Base-by-base conservation (phyloP, 92 coral and sea anemone species). In the Metridium senile region DNA sequence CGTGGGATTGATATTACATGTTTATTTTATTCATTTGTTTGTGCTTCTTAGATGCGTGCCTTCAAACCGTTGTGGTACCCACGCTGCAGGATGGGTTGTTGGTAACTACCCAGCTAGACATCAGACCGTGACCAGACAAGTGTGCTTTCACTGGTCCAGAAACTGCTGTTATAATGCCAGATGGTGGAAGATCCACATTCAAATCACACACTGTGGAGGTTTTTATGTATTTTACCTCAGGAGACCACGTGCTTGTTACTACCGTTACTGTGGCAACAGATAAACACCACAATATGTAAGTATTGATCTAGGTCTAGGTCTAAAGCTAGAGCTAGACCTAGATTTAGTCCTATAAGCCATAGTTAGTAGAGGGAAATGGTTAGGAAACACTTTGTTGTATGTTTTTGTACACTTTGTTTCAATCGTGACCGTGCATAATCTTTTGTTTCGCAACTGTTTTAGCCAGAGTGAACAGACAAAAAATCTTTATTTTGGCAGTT, bases 1-100 rank as follows among this genome's bases (percentile, higher is more conserved):
- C n/a, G n/a, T n/a, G n/a, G n/a, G n/a, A n/a, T n/a, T n/a, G n/a
- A n/a, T n/a, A n/a, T n/a, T n/a, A n/a, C n/a, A n/a, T n/a, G n/a
- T n/a, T 39, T 13, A 39, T 39, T 39, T 39, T 39, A 39, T 4
- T 39, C 49, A 39, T 39, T 13, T n/a, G n/a, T 39, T 39, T 39
- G 13, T 39, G 6, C 46, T n/a, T 39, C 8, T 4, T 39, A 39
- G 49, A 28, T 6, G 7, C 17, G 66, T 58, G 4, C 66, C 66
- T 22, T 23, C 31, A 28, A 23, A 58, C 66, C 66, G 31, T 4
- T 58, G 66, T 58, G 66, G 66, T 58, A 58, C 66, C 66, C 27
- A 58, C 27, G 66, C 66, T 28, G 10, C 66, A 22, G 19, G 66
- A 6, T 58, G 66, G 66, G 26, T 58, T 22, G 31, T 22, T 28